Conservation (phyloP, 2,113 vertebrate species). For the Sterrhoptilus dennistouni region DNA sequence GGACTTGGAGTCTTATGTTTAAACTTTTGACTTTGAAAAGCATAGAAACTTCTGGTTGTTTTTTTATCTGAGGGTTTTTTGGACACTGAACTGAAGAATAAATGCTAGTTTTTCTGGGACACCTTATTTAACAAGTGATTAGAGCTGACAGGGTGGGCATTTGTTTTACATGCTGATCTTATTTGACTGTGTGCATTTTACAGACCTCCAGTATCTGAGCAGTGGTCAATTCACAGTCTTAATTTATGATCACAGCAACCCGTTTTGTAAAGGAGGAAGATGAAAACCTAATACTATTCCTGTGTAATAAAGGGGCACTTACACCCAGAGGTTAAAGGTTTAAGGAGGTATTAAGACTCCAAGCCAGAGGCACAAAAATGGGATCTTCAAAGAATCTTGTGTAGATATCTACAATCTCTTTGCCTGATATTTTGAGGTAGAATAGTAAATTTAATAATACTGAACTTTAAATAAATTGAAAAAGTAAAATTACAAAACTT, state of each 20-base stretch:
- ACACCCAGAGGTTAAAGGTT: not conserved
- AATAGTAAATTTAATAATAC: not conserved
- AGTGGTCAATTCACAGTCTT: not conserved
- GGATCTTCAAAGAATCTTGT: not conserved
- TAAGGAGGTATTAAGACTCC: not conserved
- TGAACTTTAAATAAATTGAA: not conserved
- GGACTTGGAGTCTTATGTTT: not conserved
- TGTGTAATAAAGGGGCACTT: not conserved
- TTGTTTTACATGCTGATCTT: not conserved
- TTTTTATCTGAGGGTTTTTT: not conserved
- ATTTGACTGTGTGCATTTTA: not conserved
- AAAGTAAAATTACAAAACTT: not conserved
- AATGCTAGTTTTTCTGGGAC: not conserved
- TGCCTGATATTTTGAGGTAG: not conserved
- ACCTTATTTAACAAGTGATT: not conserved
- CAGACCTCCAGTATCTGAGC: not conserved
- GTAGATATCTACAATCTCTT: not conserved
- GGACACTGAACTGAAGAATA: not conserved
- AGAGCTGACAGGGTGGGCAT: not conserved
- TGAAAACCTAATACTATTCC: not conserved
- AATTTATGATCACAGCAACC: not conserved
- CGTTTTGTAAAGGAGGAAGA: not conserved
- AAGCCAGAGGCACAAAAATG: not conserved
- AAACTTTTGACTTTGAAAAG: not conserved
- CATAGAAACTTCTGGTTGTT: not conserved